These are phyloP conservation scores for Musca vetustissima DNA, from an alignment of 1,140 invertebrate species.

Conservation along the genomic window DNA sequence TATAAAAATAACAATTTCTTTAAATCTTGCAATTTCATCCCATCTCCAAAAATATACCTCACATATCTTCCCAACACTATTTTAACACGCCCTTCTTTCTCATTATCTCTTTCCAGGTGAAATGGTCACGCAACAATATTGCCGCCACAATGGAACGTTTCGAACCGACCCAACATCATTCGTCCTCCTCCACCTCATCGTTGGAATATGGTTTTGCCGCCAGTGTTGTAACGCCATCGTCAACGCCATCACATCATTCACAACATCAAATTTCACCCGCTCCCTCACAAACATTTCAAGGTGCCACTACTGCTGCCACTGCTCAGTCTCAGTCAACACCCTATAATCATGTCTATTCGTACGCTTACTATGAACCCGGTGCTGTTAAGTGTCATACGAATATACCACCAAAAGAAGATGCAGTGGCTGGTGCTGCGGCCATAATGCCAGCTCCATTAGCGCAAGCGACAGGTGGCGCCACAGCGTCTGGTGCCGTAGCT, in stretches of 20 bases:
- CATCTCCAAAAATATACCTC: too few species aligned
- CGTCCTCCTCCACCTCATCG: conserved; percentile 46
- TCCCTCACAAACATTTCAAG: conserved; percentile 24
- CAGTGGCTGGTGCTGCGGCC: conserved; percentile 28
- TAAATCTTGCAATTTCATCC: too few species aligned
- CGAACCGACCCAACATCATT: conserved; percentile 55
- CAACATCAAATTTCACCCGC: conserved; percentile 22
- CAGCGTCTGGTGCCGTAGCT: neutral
- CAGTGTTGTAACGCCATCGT: conserved; percentile 46
- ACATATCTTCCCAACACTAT: neutral
- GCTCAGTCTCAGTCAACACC: conserved; percentile 31
- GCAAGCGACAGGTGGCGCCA: neutral
- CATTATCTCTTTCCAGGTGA: conserved; percentile 39
- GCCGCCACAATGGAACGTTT: conserved; percentile 65
- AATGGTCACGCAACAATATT: conserved; percentile 61
- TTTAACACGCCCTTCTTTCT: neutral
- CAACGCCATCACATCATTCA: conserved; percentile 38
- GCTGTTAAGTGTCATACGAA: conserved; percentile 61
- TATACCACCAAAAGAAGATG: conserved; percentile 58
- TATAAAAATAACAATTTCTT: too few species aligned
- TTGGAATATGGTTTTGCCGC: conserved; percentile 52
- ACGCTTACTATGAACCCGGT: conserved; percentile 75
- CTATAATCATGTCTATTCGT: conserved; percentile 67
- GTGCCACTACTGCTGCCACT: conserved; percentile 9
- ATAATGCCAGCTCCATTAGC: conserved; percentile 26